A percentile compares a stretch with the other conserved stretches of the same genome.
Conservation (phyloP, 1,140 invertebrate genomes). For the Drosophila murphyi region DNA sequence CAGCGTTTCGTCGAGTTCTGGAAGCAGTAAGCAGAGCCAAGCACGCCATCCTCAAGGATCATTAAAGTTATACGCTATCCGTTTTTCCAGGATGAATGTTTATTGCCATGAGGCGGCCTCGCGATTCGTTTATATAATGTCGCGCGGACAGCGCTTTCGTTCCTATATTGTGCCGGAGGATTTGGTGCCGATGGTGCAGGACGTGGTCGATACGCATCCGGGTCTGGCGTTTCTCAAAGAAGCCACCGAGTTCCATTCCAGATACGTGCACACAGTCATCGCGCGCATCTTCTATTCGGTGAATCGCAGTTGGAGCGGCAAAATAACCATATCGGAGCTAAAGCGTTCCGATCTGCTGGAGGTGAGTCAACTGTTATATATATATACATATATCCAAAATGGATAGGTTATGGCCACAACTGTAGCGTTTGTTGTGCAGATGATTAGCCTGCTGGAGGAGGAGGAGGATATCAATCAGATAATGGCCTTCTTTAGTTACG, state of each 20-base stretch:
- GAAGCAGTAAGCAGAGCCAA: conserved; percentile 90
- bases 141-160: conserved; percentile 87
- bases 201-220: conserved; percentile 99
- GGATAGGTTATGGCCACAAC: neutral
- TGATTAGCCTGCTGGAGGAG: conserved; percentile 92
- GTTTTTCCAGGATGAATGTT: conserved; percentile 87
- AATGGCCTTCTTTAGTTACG: conserved; percentile 99
- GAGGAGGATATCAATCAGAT: conserved; percentile 99
- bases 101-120: conserved; percentile 95
- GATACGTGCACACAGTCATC: conserved; percentile 98
- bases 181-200: conserved; percentile 96
- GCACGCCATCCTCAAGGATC: no score
- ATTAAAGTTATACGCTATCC: neutral
- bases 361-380: conserved; percentile 42
- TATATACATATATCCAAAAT: neutral
- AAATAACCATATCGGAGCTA: conserved; percentile 95
- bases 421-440: conserved; percentile 84
- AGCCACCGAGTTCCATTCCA: conserved; percentile 98
- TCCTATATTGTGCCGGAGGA: conserved; percentile 91
- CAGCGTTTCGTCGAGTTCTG: conserved; percentile 95
- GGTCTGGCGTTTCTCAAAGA: conserved; percentile 98
- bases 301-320: conserved; percentile 98
- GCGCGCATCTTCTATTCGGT: conserved; percentile 99
- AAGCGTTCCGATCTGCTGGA: conserved; percentile 94
- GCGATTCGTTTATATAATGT: conserved; percentile 94